Conservation (phyloP, 92 coral and sea anemone species). For the Desmophyllum pertusum region DNA sequence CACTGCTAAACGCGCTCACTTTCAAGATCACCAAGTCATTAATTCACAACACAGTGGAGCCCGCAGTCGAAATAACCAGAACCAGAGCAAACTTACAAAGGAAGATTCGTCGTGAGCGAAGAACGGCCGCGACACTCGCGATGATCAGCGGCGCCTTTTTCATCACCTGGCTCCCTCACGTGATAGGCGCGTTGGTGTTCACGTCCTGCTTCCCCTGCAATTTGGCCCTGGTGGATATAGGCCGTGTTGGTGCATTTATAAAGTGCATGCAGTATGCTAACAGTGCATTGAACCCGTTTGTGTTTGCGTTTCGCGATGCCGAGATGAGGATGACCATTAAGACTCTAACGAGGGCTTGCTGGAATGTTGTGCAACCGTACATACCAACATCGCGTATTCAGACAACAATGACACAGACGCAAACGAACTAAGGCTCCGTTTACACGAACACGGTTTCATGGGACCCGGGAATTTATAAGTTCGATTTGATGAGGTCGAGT, state of each 20-base stretch:
- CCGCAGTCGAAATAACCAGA: not conserved
- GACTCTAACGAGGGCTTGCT: not conserved
- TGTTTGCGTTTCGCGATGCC: slow-evolving; percentile 79
- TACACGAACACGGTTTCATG: too few species aligned
- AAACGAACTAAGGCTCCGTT: too few species aligned
- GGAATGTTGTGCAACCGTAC: not conserved
- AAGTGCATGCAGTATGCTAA: slow-evolving; percentile 79
- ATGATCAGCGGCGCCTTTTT: slow-evolving; percentile 26
- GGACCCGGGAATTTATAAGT: too few species aligned
- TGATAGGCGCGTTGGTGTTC: slow-evolving; percentile 35
- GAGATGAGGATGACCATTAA: slow-evolving; percentile 50
- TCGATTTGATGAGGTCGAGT: too few species aligned
- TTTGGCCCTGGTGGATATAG: slow-evolving; percentile 30
- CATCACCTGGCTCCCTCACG: slow-evolving; percentile 44
- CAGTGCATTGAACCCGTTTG: slow-evolving; percentile 83
- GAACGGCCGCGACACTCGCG: slow-evolving; percentile 30
- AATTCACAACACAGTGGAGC: slow-evolving; percentile 17
- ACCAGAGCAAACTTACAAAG: not conserved
- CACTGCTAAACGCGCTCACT: slow-evolving; percentile 53
- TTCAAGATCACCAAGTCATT: slow-evolving; percentile 43
- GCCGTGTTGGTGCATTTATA: slow-evolving; percentile 65
- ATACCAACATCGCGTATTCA: not conserved
- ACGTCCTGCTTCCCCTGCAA: slow-evolving; percentile 39
- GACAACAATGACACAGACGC: not conserved
- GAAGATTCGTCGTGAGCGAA: slow-evolving; percentile 30